A percentile compares a stretch with the other conserved stretches of the same genome.
phyloP scores from a whole-genome alignment of 1,140 invertebrate genomes.

The Cotesia typhae region DNA sequence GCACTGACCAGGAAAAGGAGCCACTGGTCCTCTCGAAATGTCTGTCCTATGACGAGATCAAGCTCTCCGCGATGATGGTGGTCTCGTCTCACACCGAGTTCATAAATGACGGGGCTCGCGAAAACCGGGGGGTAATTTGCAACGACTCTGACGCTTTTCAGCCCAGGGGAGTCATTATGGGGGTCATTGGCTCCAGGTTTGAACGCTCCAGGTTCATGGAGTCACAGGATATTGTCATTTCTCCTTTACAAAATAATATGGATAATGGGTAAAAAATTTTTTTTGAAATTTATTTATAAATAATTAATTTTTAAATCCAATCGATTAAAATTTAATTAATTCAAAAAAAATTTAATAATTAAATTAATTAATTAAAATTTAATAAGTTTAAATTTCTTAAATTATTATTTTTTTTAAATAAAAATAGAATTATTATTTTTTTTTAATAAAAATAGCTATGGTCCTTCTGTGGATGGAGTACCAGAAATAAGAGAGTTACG shows the following conservation, averaged over 20 bases:
- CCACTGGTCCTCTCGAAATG: constrained; percentile 65
- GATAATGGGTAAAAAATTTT: constrained; percentile 58
- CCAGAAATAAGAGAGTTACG: constrained; percentile 46
- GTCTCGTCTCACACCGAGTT: constrained; percentile 72
- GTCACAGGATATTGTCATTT: constrained; percentile 68
- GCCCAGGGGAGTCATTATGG: constrained; percentile 58
- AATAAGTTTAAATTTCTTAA: too few relatives aligned
- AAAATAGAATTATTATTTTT: constrained; percentile 28
- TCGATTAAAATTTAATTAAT: too few relatives aligned
- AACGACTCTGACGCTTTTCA: constrained; percentile 53
- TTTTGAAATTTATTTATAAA: not conserved
- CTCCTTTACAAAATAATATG: constrained; percentile 63
- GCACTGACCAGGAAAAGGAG: constrained; percentile 59
- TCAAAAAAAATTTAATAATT: too few relatives aligned
- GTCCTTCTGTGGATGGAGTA: constrained; percentile 36
- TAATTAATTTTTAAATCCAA: not conserved
- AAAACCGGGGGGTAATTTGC: constrained; percentile 66
- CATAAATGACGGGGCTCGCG: constrained; percentile 71
- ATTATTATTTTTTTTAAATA: constrained; percentile 1
- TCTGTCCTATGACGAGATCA: constrained; percentile 71
- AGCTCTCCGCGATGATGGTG: constrained; percentile 70
- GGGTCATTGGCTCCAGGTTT: constrained; percentile 60
- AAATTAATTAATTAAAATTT: too few relatives aligned
- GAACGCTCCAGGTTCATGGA: constrained; percentile 66
- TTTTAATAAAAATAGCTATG: constrained; percentile 40